phyloP scores from a whole-genome alignment of 2,113 vertebrate genomes.

The Amblyornis subalaris region DNA sequence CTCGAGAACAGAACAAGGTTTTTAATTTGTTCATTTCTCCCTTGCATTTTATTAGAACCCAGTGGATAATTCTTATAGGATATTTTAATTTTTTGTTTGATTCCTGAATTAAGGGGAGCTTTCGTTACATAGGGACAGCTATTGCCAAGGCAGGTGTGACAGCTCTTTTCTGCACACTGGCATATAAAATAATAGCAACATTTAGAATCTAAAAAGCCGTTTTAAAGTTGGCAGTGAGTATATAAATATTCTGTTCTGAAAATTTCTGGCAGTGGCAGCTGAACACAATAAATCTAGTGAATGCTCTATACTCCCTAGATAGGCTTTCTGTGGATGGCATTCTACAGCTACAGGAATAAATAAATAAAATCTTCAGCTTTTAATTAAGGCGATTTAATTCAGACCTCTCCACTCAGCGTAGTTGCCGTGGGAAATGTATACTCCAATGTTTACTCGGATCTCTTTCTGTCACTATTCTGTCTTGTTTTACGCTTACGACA shows the following conservation, averaged over 20 bases:
- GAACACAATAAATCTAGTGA: neutral
- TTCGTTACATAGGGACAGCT: neutral
- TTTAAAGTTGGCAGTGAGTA: neutral
- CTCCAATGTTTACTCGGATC: constrained; percentile 4
- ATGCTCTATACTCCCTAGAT: neutral
- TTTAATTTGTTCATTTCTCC: neutral
- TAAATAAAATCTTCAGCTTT: neutral
- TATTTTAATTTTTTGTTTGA: neutral
- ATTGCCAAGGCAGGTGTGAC: neutral
- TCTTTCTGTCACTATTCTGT: constrained; percentile 6
- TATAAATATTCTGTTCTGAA: constrained; percentile 5
- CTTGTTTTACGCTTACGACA: neutral
- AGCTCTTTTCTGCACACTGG: neutral
- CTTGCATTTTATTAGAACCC: neutral
- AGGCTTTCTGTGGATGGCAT: neutral
- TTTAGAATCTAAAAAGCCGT: neutral
- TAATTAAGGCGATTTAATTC: neutral
- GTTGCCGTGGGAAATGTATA: neutral
- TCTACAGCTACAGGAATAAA: neutral
- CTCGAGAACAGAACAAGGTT: neutral
- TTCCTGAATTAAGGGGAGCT: neutral
- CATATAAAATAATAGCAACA: neutral
- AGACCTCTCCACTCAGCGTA: neutral
- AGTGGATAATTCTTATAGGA: neutral
- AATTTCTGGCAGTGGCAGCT: neutral